phyloP scores from a whole-genome alignment of 2,113 vertebrate species.

The Equus przewalskii region DNA sequence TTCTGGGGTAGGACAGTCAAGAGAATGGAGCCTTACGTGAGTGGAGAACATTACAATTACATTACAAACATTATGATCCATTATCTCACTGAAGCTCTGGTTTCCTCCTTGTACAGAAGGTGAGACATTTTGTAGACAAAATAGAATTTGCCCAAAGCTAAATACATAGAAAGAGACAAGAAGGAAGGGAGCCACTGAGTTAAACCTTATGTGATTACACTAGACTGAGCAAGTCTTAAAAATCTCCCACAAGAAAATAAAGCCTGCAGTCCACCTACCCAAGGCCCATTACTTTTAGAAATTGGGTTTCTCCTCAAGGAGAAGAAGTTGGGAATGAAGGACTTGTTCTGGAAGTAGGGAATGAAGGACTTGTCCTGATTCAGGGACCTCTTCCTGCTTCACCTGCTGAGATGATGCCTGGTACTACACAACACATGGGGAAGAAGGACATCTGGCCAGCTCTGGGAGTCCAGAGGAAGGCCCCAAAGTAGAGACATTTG shows the following conservation, averaged over 20 bases:
- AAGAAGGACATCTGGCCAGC: neutral
- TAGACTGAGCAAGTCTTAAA: neutral
- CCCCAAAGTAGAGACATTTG: neutral
- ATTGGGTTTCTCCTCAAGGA: neutral
- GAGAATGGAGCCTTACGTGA: neutral
- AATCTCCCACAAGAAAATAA: neutral
- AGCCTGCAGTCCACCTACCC: neutral
- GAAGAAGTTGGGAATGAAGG: neutral
- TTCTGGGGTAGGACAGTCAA: neutral
- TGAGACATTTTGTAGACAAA: neutral
- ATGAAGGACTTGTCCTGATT: neutral
- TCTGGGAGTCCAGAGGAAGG: neutral
- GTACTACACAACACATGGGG: no score
- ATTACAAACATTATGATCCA: neutral
- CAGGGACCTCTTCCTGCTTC: no score
- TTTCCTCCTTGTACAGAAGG: accelerated
- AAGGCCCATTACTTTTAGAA: neutral
- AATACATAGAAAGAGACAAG: neutral
- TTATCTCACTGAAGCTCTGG: neutral
- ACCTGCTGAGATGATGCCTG: neutral
- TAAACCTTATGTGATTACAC: neutral
- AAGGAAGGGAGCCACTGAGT: neutral
- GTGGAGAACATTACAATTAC: neutral
- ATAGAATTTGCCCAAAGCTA: neutral
- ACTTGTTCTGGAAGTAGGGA: accelerated